Percentiles rank a stretch among this genome's conserved stretches.
These are phyloP conservation scores for Ctenicera cuprea DNA, from an alignment of 2,888 invertebrate genomes.

Conservation along the genomic window DNA sequence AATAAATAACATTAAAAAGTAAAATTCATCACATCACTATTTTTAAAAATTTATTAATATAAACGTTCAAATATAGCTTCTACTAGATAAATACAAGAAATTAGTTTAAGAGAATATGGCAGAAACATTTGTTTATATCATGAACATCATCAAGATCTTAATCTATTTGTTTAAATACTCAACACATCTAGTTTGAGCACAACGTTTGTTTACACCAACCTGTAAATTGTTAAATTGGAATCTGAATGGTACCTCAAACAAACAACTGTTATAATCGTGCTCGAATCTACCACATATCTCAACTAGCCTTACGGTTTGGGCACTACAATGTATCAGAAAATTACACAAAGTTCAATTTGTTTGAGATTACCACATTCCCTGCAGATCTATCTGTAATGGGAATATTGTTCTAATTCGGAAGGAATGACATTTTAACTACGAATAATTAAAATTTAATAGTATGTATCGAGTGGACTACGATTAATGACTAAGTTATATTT, in stretches of 20 bases:
- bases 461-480: conserved; percentile 13
- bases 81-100: conserved; percentile 49
- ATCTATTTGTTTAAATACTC: conserved; percentile 29
- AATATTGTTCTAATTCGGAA: conserved; percentile 6
- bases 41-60: conserved; percentile 50
- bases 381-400: neutral
- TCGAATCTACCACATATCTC: no score
- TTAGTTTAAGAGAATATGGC: conserved; percentile 50
- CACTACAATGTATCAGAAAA: no score
- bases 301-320: no score
- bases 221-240: neutral
- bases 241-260: neutral
- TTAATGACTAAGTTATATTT: conserved; percentile 34
- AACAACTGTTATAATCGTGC: neutral
- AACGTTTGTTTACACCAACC: neutral
- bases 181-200: conserved; percentile 39
- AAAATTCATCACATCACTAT: neutral
- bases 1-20: no score
- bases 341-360: neutral
- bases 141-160: conserved; percentile 31
- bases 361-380: neutral
- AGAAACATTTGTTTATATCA: conserved; percentile 39
- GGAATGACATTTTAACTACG: conserved; percentile 27
- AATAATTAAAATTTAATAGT: conserved; percentile 4
- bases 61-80: conserved; percentile 51